Evolutionary conservation across 2,113 vertebrate genomes (phyloP), one percentile per base, ranked within the genome.

Genomic region (Puntigrus tetrazona): DNA sequence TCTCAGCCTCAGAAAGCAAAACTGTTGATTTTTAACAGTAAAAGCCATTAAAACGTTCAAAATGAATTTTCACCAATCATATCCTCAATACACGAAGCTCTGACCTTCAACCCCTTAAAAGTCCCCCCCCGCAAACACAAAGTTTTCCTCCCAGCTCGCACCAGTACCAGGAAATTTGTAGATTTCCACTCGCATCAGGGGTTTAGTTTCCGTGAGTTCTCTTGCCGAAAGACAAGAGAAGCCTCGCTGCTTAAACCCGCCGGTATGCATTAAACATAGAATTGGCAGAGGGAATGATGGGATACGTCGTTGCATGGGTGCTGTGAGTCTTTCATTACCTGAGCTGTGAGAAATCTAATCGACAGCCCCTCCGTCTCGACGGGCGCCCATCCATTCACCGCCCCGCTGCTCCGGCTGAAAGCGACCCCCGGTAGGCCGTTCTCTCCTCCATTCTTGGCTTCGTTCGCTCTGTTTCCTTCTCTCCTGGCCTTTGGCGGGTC

Each of bases 251-350:
- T 50, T 79, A 75, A 70, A 41, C 74, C 22, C 27, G 65, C 84
- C 73, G n/a, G 20, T 52, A 78, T 87, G 89, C 83, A 84, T 84
- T 67, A 89, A 87, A 87, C 85, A 82, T 87, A 52, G 34, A 57
- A 31, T 41, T 43, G 73, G 38, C 75, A 27, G 63, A 61, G 27
- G 75, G 65, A 25, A 31, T 38, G 80, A 75, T 34, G 84, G 52
- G 61, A 81, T 7, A 36, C n/a, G n/a, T 47, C 2, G 31, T 52
- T 73, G 74, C 61, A 76, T 61, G 52, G 13, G 55, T 43, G 34
- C 43, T 75, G 81, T 55, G 76, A 80, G 76, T 36, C 57, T 82
- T 82, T 77, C 61, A 84, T 70, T 81, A 67, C 61, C 61, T 29
- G 36, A 78, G 79, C 74, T 13, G 74, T 13, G 74, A 78, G 74